Evolutionary conservation across 2,888 invertebrate genomes (phyloP).

Genomic region (Tryphoninae sp.): DNA sequence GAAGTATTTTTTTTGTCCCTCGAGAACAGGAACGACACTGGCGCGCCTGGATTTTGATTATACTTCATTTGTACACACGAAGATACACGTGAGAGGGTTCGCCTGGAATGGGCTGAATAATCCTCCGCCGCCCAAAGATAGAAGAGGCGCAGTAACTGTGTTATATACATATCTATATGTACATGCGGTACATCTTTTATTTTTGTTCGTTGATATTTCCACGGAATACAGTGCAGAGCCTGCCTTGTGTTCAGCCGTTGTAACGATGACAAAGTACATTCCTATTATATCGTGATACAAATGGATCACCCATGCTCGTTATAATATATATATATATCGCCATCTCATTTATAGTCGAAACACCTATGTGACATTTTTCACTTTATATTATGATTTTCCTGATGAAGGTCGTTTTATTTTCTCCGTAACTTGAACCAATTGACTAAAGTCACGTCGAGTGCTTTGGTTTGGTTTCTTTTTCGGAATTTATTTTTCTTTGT

Average conservation of each 20-base stretch:
- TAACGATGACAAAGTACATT: conserved; percentile 47
- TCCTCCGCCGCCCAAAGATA: conserved; percentile 5
- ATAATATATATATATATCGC: neutral
- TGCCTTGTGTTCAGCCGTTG: conserved; percentile 17
- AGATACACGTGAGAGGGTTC: conserved; percentile 38
- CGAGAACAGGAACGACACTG: conserved; percentile 43
- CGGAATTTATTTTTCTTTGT: no score
- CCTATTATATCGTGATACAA: conserved; percentile 23
- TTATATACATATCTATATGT: conserved; percentile 1
- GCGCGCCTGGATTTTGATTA: conserved; percentile 60
- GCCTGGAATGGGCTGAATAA: conserved; percentile 44
- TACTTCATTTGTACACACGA: conserved; percentile 62
- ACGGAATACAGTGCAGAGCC: conserved; percentile 16
- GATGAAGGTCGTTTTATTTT: no score
- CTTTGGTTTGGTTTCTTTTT: no score
- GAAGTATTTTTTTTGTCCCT: conserved; percentile 54
- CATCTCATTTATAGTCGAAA: no score
- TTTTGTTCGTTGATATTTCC: conserved; percentile 14
- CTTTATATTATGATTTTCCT: no score
- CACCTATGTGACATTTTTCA: no score
- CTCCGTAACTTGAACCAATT: neutral
- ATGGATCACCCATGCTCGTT: conserved; percentile 41
- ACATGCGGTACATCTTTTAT: conserved; percentile 26
- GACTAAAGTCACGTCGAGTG: neutral
- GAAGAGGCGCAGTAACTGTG: neutral